Percentiles rank a stretch among this genome's conserved stretches.
phyloP scores from a whole-genome alignment of 1,140 invertebrate genomes.

The Pollicipes pollicipes region DNA sequence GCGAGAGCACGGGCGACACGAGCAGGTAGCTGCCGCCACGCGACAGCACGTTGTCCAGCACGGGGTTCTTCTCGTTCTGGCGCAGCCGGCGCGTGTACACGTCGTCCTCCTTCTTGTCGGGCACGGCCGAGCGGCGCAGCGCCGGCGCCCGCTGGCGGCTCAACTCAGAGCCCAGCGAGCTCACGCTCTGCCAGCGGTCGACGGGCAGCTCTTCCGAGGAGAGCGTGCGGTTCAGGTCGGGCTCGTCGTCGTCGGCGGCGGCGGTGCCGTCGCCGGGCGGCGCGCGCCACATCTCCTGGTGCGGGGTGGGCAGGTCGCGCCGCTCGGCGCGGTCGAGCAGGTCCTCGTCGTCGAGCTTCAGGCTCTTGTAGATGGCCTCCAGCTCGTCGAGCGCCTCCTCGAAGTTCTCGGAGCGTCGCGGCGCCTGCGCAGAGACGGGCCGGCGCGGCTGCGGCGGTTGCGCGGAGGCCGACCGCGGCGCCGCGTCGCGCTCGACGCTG shows the following conservation, averaged over 20 bases:
- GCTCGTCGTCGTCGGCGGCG: not conserved
- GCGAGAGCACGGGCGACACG: conserved; percentile 35
- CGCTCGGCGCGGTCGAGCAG: conserved; percentile 54
- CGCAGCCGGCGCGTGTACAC: conserved; percentile 56
- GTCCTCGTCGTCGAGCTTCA: conserved; percentile 61
- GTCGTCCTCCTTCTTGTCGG: conserved; percentile 51
- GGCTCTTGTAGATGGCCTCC: conserved; percentile 61
- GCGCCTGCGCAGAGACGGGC: conserved; percentile 27
- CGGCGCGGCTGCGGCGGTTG: conserved; percentile 48
- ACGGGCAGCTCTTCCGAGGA: not conserved
- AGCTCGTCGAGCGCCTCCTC: conserved; percentile 71
- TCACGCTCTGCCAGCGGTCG: too few species aligned
- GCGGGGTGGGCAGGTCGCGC: conserved; percentile 41
- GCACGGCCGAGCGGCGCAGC: conserved; percentile 28
- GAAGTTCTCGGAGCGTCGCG: conserved; percentile 48
- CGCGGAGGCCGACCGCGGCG: conserved; percentile 55
- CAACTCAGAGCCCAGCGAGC: conserved; percentile 2
- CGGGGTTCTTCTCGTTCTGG: conserved; percentile 22
- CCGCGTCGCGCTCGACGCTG: conserved; percentile 40
- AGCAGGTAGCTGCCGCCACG: conserved; percentile 47
- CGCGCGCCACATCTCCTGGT: conserved; percentile 23
- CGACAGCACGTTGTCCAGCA: conserved; percentile 20
- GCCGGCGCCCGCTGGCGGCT: conserved; percentile 22
- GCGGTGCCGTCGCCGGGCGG: conserved; percentile 14
- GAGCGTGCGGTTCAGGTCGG: not conserved